phyloP scores from a whole-genome alignment of 2,888 invertebrate genomes.

The Protodeltote pygarga region DNA sequence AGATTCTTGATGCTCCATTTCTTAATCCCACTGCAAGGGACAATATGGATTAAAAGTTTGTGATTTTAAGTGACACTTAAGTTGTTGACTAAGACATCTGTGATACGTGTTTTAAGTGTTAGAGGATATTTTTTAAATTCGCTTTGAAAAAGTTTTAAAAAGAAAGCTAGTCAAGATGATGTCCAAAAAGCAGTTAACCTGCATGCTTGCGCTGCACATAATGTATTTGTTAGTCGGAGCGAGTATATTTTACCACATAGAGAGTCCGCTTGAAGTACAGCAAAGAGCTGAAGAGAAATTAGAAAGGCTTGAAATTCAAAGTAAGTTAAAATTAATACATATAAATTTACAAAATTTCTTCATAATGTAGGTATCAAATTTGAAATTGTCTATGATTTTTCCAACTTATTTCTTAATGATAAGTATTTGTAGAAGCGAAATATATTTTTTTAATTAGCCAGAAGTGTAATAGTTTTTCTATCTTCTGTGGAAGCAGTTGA shows the following conservation, averaged over 20 bases:
- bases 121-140: slow-evolving; percentile 27
- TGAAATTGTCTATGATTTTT: slow-evolving; percentile 20
- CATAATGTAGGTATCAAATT: slow-evolving; percentile 9
- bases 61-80: slow-evolving; percentile 54
- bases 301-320: slow-evolving; percentile 90
- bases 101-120: slow-evolving; percentile 54
- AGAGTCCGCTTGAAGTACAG: slow-evolving; percentile 90
- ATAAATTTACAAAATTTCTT: neutral
- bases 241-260: slow-evolving; percentile 94
- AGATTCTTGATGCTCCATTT: slow-evolving; percentile 56
- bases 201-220: slow-evolving; percentile 91
- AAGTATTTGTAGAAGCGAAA: slow-evolving; percentile 8
- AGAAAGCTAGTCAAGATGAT: slow-evolving; percentile 87
- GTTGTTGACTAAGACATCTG: slow-evolving; percentile 26
- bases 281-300: slow-evolving; percentile 86
- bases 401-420: slow-evolving; percentile 12
- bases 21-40: slow-evolving; percentile 56
- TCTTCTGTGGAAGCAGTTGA: neutral
- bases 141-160: slow-evolving; percentile 37
- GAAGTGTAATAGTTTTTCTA: slow-evolving; percentile 8
- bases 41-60: slow-evolving; percentile 66
- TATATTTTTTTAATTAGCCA: slow-evolving; percentile 12
- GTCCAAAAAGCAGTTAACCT: slow-evolving; percentile 93
- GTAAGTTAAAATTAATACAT: slow-evolving; percentile 82
- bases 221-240: slow-evolving; percentile 93